Conservation (phyloP, 2,888 invertebrate genomes). For the Drosophila histrio region DNA sequence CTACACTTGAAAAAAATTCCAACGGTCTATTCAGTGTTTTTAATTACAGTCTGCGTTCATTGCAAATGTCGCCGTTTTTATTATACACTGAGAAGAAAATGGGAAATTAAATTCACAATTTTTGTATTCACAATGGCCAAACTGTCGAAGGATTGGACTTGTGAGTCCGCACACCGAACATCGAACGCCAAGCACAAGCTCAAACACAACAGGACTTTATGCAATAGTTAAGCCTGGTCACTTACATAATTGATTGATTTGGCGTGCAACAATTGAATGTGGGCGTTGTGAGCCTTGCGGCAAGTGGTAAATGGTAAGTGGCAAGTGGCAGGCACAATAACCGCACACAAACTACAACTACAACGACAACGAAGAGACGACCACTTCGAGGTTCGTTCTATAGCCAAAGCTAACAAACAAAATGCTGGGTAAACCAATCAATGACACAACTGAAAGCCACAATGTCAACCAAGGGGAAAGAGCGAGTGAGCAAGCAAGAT, state of each 20-base stretch:
- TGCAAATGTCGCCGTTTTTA: neutral
- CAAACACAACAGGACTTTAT: constrained; percentile 14
- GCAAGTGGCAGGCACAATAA: constrained; percentile 35
- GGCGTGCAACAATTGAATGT: constrained; percentile 66
- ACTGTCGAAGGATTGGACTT: neutral
- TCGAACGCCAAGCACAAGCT: neutral
- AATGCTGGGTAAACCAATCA: constrained; percentile 76
- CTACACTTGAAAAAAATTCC: no score
- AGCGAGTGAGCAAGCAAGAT: constrained; percentile 25
- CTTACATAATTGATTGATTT: constrained; percentile 74
- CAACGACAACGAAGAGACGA: neutral
- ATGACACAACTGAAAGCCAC: constrained; percentile 76
- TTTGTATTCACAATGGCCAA: neutral
- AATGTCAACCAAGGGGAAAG: constrained; percentile 64
- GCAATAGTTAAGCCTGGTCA: constrained; percentile 49
- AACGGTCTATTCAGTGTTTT: no score
- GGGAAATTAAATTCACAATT: neutral
- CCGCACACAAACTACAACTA: constrained; percentile 37
- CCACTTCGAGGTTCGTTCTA: constrained; percentile 5
- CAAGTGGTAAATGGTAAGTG: constrained; percentile 36
- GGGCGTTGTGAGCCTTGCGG: constrained; percentile 33
- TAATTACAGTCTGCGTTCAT: neutral
- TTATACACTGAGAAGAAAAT: neutral
- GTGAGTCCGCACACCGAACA: neutral
- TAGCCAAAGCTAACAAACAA: constrained; percentile 69